These are phyloP conservation scores for Dasypus novemcinctus DNA, from an alignment of 2,113 vertebrate species.

Conservation along the genomic window DNA sequence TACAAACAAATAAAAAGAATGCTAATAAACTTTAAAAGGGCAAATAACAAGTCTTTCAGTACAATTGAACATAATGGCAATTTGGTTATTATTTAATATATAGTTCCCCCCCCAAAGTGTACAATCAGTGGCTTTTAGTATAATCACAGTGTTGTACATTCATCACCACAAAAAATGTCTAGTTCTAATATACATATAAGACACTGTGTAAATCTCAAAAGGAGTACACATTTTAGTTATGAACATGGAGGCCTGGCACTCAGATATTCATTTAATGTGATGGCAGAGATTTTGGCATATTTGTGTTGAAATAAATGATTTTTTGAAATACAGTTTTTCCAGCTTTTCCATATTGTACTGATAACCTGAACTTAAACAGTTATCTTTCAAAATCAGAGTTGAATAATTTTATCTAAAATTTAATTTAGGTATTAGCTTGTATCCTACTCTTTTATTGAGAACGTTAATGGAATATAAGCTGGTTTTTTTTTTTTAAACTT, in stretches of 20 bases:
- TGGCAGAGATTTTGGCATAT: neutral
- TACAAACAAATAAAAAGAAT: neutral
- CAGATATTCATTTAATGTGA: neutral
- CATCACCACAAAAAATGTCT: neutral
- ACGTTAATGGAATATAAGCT: neutral
- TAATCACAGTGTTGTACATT: too few relatives aligned
- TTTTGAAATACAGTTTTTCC: neutral
- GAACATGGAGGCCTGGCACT: neutral
- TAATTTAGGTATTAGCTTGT: neutral
- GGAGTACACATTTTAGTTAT: conserved; percentile 3
- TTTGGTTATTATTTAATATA: conserved; percentile 15
- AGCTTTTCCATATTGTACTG: neutral
- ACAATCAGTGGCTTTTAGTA: too few relatives aligned
- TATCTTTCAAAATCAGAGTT: neutral
- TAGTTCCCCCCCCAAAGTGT: neutral
- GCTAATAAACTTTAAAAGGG: neutral
- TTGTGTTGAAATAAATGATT: neutral
- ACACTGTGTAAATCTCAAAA: neutral
- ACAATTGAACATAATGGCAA: neutral
- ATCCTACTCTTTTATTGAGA: neutral
- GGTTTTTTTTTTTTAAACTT: neutral
- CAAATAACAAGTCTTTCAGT: neutral
- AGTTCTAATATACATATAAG: neutral
- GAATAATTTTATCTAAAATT: conserved; percentile 9
- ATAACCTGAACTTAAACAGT: neutral